phyloP scores from a whole-genome alignment of 2,888 invertebrate species.

The Heliconius aoede region DNA sequence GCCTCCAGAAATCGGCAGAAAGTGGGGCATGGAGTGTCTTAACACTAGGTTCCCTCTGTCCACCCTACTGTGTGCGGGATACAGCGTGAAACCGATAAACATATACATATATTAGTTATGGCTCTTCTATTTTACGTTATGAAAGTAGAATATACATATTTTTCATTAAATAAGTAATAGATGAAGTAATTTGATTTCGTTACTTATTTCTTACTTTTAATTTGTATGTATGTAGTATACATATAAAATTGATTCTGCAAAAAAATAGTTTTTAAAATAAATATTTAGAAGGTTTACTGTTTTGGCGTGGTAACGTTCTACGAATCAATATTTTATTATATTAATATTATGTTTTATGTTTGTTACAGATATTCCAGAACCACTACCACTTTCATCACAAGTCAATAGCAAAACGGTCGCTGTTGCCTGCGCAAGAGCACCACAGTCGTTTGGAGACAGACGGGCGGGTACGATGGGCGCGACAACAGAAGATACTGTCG shows the following conservation, averaged over 20 bases:
- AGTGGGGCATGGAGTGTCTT: too few species aligned
- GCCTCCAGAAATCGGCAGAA: too few species aligned
- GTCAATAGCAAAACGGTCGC: conserved; percentile 90
- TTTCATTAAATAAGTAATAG: too few species aligned
- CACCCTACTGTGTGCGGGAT: too few species aligned
- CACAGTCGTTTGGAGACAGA: conserved; percentile 89
- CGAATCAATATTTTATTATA: neutral
- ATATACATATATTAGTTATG: too few species aligned
- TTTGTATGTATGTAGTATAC: too few species aligned
- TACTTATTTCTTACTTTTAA: neutral
- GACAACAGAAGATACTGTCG: conserved; percentile 91
- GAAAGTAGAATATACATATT: too few species aligned
- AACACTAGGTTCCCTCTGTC: too few species aligned
- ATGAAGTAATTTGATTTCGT: neutral
- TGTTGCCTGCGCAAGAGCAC: conserved; percentile 87
- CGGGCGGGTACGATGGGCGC: conserved; percentile 90
- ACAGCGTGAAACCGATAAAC: too few species aligned
- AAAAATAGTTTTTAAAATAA: neutral
- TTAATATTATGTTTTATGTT: conserved; percentile 39
- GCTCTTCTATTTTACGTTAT: too few species aligned
- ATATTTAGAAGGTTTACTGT: neutral
- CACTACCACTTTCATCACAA: conserved; percentile 94
- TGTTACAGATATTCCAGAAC: conserved; percentile 91
- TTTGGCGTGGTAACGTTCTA: too few species aligned
- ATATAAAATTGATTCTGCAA: too few species aligned